phyloP scores from a whole-genome alignment of 2,797 vertebrate genomes.

The Rhinogobio ventralis region DNA sequence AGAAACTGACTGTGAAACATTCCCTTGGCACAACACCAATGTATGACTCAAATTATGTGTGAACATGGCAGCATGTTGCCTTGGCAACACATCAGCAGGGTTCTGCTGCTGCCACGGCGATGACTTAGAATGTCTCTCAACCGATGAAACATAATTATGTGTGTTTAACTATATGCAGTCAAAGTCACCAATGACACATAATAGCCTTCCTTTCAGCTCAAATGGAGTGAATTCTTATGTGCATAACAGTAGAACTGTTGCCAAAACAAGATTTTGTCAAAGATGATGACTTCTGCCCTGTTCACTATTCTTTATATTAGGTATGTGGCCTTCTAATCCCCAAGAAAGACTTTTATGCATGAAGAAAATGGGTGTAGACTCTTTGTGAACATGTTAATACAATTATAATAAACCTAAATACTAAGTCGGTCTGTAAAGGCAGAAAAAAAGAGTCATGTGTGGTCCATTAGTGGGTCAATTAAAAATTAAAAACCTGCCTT shows the following conservation, averaged over 20 bases:
- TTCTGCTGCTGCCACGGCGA: conserved; percentile 40
- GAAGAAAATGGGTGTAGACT: conserved; percentile 2
- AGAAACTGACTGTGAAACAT: conserved; percentile 44
- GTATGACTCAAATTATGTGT: conserved; percentile 47
- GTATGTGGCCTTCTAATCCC: conserved; percentile 1
- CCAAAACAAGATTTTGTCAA: conserved; percentile 33
- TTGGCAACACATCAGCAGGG: conserved; percentile 52
- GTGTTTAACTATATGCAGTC: conserved; percentile 45
- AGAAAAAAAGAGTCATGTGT: neutral
- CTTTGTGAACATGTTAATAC: neutral
- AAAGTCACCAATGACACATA: conserved; percentile 25
- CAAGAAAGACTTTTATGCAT: neutral
- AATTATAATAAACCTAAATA: conserved; percentile 22
- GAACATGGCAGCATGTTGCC: conserved; percentile 47
- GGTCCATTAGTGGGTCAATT: conserved; percentile 30
- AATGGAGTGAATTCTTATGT: conserved; percentile 39
- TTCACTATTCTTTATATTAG: neutral
- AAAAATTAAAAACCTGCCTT: conserved; percentile 42
- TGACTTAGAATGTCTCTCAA: conserved; percentile 46
- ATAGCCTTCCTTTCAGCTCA: conserved; percentile 39
- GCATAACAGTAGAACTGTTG: conserved; percentile 34
- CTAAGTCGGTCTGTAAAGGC: neutral
- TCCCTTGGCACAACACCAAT: conserved; percentile 38
- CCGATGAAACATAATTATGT: conserved; percentile 43
- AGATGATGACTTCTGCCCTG: conserved; percentile 2